A percentile compares a stretch with the other conserved stretches of the same genome.
Evolutionary conservation across 2,797 vertebrate genomes (phyloP).

Genomic region (Silurus aristotelis): DNA sequence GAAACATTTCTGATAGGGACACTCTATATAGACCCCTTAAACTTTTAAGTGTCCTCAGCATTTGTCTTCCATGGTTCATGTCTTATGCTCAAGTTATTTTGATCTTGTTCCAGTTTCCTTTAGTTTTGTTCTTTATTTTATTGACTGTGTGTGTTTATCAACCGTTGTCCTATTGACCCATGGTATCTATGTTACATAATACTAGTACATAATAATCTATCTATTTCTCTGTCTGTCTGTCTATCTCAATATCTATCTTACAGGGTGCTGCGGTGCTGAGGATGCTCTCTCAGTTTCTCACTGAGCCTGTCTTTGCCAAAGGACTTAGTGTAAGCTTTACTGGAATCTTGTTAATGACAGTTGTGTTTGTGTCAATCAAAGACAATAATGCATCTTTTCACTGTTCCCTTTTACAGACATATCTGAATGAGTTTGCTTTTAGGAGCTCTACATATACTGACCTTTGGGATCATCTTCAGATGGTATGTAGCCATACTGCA

Average conservation of each 20-base stretch:
- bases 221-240: no score
- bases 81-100: no score
- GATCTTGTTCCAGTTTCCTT: no score
- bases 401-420: slow-evolving; percentile 75
- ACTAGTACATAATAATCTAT: no score
- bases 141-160: neutral
- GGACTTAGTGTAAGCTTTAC: slow-evolving; percentile 84
- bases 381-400: neutral
- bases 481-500: slow-evolving; percentile 59
- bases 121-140: no score
- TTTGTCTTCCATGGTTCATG: no score
- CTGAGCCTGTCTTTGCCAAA: slow-evolving; percentile 78
- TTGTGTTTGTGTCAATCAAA: neutral
- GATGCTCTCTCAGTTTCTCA: slow-evolving; percentile 91
- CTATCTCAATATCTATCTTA: slow-evolving; percentile 26
- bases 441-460: slow-evolving; percentile 78
- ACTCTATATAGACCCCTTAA: neutral
- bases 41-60: no score
- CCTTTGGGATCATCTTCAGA: slow-evolving; percentile 87
- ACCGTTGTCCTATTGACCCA: neutral
- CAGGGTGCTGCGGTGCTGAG: slow-evolving; percentile 88
- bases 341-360: neutral
- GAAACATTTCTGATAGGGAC: neutral
- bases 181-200: neutral
- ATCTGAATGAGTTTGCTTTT: slow-evolving; percentile 81